These are phyloP conservation scores for Prostheceraeus crozeri DNA, from an alignment of 2,888 invertebrate genomes.

Conservation along the genomic window DNA sequence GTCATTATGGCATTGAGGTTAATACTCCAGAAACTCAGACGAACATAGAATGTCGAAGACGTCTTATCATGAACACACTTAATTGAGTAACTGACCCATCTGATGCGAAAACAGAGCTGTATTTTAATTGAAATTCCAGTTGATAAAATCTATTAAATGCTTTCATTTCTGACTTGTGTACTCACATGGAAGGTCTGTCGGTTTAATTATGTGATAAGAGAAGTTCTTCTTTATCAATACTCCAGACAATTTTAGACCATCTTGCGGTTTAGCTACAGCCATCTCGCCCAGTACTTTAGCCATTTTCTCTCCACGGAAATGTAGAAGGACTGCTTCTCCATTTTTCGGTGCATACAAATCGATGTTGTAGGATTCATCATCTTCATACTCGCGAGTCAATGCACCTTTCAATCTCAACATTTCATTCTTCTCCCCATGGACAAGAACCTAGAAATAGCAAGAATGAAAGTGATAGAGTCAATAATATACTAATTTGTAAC, in stretches of 20 bases:
- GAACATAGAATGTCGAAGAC: too few species aligned
- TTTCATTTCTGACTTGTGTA: too few species aligned
- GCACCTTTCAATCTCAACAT: constrained; percentile 93
- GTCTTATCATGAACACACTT: too few species aligned
- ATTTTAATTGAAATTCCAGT: too few species aligned
- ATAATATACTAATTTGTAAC: too few species aligned
- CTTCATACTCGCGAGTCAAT: constrained; percentile 82
- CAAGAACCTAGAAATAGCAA: constrained; percentile 67
- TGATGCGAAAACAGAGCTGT: too few species aligned
- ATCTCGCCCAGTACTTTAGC: constrained; percentile 92
- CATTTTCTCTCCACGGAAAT: constrained; percentile 93
- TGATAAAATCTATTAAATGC: too few species aligned
- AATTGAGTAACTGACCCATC: too few species aligned
- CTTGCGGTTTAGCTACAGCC: constrained; percentile 72
- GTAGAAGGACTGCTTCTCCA: constrained; percentile 80
- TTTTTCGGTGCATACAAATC: constrained; percentile 90
- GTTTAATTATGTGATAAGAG: constrained; percentile 88
- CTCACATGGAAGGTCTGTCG: too few species aligned
- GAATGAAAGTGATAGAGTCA: too few species aligned
- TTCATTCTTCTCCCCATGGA: constrained; percentile 97
- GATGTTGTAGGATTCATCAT: constrained; percentile 70
- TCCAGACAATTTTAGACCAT: constrained; percentile 75
- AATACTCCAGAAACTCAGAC: too few species aligned
- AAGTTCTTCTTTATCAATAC: constrained; percentile 93
- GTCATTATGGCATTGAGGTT: too few species aligned